A percentile compares a stretch with the other conserved stretches of the same genome.
Conservation (phyloP, 2,797 vertebrate genomes). For the Morelia viridis region DNA sequence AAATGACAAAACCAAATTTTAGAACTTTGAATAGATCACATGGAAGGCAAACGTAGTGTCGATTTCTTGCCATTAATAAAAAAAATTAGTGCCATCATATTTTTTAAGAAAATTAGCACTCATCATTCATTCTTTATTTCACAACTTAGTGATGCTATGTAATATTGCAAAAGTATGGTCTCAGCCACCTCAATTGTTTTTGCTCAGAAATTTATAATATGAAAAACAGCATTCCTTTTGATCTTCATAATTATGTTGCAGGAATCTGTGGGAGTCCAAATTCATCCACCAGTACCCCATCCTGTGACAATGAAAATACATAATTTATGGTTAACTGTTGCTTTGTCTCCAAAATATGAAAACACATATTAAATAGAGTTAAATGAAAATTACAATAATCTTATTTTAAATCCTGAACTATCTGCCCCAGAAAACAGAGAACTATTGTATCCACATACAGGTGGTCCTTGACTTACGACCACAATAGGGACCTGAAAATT, state of each 20-base stretch:
- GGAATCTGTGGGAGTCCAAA: conserved; percentile 98
- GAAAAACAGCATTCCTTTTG: conserved; percentile 40
- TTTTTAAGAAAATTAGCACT: conserved; percentile 59
- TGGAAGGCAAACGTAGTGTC: conserved; percentile 30
- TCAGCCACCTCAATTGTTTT: conserved; percentile 70
- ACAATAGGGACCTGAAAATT: no score
- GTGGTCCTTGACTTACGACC: no score
- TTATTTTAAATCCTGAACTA: background rate
- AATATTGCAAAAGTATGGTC: conserved; percentile 74
- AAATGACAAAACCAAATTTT: conserved; percentile 52
- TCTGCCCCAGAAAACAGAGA: background rate
- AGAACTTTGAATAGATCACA: conserved; percentile 48
- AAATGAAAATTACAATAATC: background rate
- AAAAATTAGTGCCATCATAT: conserved; percentile 64
- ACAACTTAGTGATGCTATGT: conserved; percentile 72
- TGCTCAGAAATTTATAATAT: conserved; percentile 61
- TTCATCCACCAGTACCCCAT: conserved; percentile 95
- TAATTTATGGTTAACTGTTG: background rate
- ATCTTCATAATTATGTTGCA: conserved; percentile 81
- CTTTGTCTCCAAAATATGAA: background rate
- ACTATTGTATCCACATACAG: background rate
- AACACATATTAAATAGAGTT: background rate
- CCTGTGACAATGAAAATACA: conserved; percentile 73
- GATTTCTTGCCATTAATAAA: conserved; percentile 60
- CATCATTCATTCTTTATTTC: conserved; percentile 41